Base-by-base conservation (phyloP, 2,797 vertebrate species). In the Salarias fasciatus region DNA sequence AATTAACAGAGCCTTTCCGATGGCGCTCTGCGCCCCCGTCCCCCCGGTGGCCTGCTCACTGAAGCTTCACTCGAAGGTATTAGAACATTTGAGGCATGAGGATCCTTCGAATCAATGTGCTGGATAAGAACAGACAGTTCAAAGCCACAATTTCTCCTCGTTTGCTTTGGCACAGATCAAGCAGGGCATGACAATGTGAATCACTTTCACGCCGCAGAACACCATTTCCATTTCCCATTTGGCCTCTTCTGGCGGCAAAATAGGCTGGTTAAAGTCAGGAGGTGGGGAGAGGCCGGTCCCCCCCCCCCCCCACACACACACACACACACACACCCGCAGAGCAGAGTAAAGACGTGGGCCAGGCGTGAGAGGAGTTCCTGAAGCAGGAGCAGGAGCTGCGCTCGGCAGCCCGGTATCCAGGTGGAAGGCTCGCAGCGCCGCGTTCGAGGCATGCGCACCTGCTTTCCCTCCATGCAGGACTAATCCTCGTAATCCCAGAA, bases 131-230 rank as follows among this genome's bases (percentile, higher is more conserved):
- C 57, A 77, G 72, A 73, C 75, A 75, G 78, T 83, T 87, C 72
- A 83, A 83, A 86, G 75, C 62, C 53, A 66, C 72, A 63, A 57
- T 78, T 76, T 72, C 59, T 58, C 50, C 56, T 41, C 24, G 30
- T 83, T 84, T 71, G 62, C 81, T 82, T 76, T 79, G 72, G 74
- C 71, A 55, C 59, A 72, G 79, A 82, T 83, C 70, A 78, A 79
- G 82, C 45, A 75, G 61, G 38, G 35, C 65, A 56, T 62, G 72
- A 83, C 72, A 84, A 75, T 75, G 65, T 78, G 81, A 80, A 74
- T 77, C 75, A 64, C 65, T 82, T 84, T 87, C 80, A 84, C 18
- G 40, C 56, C 3, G 44, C 54, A 60, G 69, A 79, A 62, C 56
- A 38, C 50, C 24, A 65, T 78, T 80, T 84, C 70, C 69, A 72